These are phyloP conservation scores for Stichodactyla helianthus DNA, from an alignment of 64 coral and sea anemone genomes.

Conservation along the genomic window DNA sequence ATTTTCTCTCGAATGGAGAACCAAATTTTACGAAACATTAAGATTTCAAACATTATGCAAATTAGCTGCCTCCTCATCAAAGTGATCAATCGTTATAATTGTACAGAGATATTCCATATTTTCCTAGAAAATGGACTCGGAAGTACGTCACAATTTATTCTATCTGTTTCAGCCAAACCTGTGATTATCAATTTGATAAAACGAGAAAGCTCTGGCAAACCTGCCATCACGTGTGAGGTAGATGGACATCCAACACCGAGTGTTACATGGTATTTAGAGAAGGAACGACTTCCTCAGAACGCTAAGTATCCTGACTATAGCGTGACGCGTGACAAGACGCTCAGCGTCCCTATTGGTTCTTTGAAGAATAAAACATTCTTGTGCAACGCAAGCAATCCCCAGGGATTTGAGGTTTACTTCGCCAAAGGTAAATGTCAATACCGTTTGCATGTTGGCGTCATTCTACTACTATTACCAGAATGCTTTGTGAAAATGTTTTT, in stretches of 20 bases:
- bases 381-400: slow-evolving; percentile 61
- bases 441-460: neutral
- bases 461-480: too few species aligned
- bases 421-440: slow-evolving; percentile 41
- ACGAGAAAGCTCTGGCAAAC: neutral
- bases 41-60: too few species aligned
- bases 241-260: slow-evolving; percentile 40
- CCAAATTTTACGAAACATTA: too few species aligned
- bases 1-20: too few species aligned
- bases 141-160: too few species aligned
- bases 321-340: slow-evolving; percentile 33
- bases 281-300: slow-evolving; percentile 30
- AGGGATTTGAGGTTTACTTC: slow-evolving; percentile 38
- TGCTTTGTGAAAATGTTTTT: too few species aligned
- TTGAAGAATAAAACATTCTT: slow-evolving; percentile 42
- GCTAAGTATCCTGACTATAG: slow-evolving; percentile 38
- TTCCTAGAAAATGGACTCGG: too few species aligned
- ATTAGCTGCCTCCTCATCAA: too few species aligned
- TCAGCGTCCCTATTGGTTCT: slow-evolving; percentile 28
- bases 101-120: too few species aligned
- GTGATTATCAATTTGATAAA: neutral
- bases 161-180: neutral
- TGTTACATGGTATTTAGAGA: slow-evolving; percentile 59
- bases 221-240: slow-evolving; percentile 44
- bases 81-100: too few species aligned